Base-by-base conservation (phyloP, 2,797 vertebrate genomes). In the Naso thynnoides region DNA sequence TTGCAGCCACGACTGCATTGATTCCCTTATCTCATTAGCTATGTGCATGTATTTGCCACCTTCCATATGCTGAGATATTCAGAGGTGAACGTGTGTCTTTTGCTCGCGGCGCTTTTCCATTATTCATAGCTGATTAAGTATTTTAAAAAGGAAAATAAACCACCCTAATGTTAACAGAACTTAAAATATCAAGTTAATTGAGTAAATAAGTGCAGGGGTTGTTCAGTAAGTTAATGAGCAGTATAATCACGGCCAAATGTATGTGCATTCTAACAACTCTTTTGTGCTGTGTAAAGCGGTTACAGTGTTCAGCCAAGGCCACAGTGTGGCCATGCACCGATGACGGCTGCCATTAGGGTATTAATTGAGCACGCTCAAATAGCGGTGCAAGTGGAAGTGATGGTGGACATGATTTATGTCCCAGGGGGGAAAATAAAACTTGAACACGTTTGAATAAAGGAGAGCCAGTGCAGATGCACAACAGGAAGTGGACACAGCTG, bases 141-240 rank as follows among this genome's bases (percentile, higher is more conserved):
- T 86, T 84, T 81, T 49, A 71, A 76, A 84, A 83, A 83, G 60
- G 58, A 72, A 84, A 79, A 86, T 78, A 83, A 86, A 85, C 79
- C 42, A 62, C 23, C 60, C 68, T 10, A 59, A 87, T 89, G 79
- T 83, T 87, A 88, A 82, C 72, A 70, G 78, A 84, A 85, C 75
- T 78, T 84, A 76, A 89, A 88, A 82, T 59, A 76, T 75, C 70
- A 60, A 88, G 81, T 92, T 92, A 89, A 90, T 86, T 88, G 88
- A 88, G 88, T 90, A 90, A 93, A 91, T 90, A 89, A 91, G 82
- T 73, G 84, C 76, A 89, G 85, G 78, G 90, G 82, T 87, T 87
- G 85, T 78, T 67, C 76, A 53, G 84, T 85, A 76, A 87, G 82
- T 86, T 89, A 89, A 91, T 89, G 90, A 88, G 86, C 60, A 13